Evolutionary conservation across 2,797 vertebrate genomes (phyloP).

Genomic region (Aeoliscus strigatus): DNA sequence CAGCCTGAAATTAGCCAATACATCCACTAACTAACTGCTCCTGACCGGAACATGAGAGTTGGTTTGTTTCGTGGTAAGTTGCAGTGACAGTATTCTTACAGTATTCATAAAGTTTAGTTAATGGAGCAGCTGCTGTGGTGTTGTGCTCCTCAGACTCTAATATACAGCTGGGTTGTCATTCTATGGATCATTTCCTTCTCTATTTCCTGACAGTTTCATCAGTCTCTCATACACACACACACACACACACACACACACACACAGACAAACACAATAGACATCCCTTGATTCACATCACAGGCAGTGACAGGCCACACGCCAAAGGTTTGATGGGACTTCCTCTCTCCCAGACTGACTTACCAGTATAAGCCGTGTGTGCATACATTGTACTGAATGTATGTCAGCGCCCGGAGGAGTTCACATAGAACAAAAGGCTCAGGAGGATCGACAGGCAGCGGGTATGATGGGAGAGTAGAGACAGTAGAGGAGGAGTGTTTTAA

Average conservation of each 20-base stretch:
- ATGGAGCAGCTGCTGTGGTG: background rate
- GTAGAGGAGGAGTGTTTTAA: slow-evolving; percentile 28
- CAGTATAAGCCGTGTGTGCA: slow-evolving; percentile 14
- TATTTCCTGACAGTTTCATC: slow-evolving; percentile 19
- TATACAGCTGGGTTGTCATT: slow-evolving; percentile 26
- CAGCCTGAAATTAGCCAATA: slow-evolving; percentile 54
- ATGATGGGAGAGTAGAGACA: slow-evolving; percentile 1
- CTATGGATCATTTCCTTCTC: slow-evolving; percentile 30
- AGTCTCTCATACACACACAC: slow-evolving; percentile 4
- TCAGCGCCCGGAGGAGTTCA: slow-evolving; percentile 52
- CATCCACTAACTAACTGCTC: slow-evolving; percentile 62
- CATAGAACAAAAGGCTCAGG: slow-evolving; percentile 50
- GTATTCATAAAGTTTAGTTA: background rate
- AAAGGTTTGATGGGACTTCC: slow-evolving; percentile 22
- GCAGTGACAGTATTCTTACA: slow-evolving; percentile 4
- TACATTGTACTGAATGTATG: slow-evolving; percentile 46
- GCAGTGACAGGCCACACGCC: slow-evolving; percentile 22
- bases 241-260: background rate
- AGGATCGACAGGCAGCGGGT: slow-evolving; percentile 30
- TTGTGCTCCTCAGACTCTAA: slow-evolving; percentile 7
- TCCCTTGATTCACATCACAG: slow-evolving; percentile 8
- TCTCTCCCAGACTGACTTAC: slow-evolving; percentile 24
- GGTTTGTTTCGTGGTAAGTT: slow-evolving; percentile 30
- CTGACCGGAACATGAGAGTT: slow-evolving; percentile 41
- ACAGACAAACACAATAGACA: slow-evolving; percentile 6